Evolutionary conservation across 2,113 vertebrate genomes (phyloP), one percentile per base, ranked within the genome.

Genomic region (cat (Felis catus)): DNA sequence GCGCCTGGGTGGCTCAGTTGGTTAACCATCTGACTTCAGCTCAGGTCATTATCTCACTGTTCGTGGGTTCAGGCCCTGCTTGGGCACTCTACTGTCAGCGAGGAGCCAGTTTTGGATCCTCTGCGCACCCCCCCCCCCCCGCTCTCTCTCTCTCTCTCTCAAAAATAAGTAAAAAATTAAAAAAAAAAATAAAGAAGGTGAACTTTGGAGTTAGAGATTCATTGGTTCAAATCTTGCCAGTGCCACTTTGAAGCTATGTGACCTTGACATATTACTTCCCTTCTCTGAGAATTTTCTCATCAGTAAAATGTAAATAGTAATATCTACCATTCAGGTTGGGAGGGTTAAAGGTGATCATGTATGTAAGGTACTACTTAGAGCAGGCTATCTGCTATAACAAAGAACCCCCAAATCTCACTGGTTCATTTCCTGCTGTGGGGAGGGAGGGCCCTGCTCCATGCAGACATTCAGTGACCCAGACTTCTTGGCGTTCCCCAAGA

Each of bases 261-360:
- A 90, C 41, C 10, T 36, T 94, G 48, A 86, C 63, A 89, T 61
- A 36, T 91, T 51, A 29, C n/a, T 94, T 61, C 53, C n/a, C 12
- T 94, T 88, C 86, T 39, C 45, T 86, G 71, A 91, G 36, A 48
- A 1, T 90, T 91, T 93, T n/a, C 51, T 91, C 41, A 92, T 58
- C n/a, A 25, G 11, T 94, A 88, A 89, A 79, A 86, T 93, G 29
- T 25, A 80, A 89, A 79, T 55, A 66, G 51, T 61, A 55, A 55
- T 70, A 65, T 31, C 19, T 76, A 33, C 55, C 51, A 80, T 53
- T 76, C 5, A 39, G 31, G 29, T 70, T 89, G 91, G 65, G 58
- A 93, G 19, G 27, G 2, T 91, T 41, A 70, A 95, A 80, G 8
- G 21, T 70, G 80, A 48, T 63, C 36, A 11, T 61, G 7, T 89